Evolutionary conservation across 2,888 invertebrate genomes (phyloP), one percentile per base, ranked within the genome.

Genomic region (Catocala fraxini): DNA sequence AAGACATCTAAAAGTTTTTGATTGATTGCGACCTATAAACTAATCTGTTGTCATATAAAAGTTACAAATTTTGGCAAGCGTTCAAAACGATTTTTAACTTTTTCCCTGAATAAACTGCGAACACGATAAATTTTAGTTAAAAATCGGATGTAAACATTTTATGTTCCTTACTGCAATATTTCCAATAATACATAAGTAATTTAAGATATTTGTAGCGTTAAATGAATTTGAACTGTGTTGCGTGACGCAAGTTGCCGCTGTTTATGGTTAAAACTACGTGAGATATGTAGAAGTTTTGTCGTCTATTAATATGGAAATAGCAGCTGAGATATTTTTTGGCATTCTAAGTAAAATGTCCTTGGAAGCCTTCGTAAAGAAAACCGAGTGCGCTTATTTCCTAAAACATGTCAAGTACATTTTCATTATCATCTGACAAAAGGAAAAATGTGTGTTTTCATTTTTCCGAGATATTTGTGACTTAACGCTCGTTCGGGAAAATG

Each of bases 1-100:
- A 46, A 54, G 59, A 62, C 53, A 56, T 51, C 56, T 7, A 55
- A 13, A 65, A 68, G 55, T 63, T 71, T 62, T 61, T 70, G 75
- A 71, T 76, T 61, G 56, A 76, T 68, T 63, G 60, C 59, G 60
- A 68, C 53, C 57, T 56, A 63, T 68, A 68, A 71, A 74, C 60
- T 68, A 71, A 56, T 71, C 59, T 53, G 65, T 65, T 68, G 60
- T 68, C 60, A 65, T 71, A 71, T 64, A 67, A 68, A 70, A 68
- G 57, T 68, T 68, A 7, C 42, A 25, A 64, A 56, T 11, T 48
- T 57, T 72, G 74, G 74, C 76, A 68, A 60, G 51, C 49, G 52
- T 72, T 70, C 76, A 73, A 74, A 49, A 42, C 41, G 59, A 68
- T 69, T 64, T 62, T 52, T 45, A 62, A 75, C 68, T 51, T 62